Evolutionary conservation across 2,797 vertebrate genomes (phyloP).

Genomic region (Loriculus beryllinus): DNA sequence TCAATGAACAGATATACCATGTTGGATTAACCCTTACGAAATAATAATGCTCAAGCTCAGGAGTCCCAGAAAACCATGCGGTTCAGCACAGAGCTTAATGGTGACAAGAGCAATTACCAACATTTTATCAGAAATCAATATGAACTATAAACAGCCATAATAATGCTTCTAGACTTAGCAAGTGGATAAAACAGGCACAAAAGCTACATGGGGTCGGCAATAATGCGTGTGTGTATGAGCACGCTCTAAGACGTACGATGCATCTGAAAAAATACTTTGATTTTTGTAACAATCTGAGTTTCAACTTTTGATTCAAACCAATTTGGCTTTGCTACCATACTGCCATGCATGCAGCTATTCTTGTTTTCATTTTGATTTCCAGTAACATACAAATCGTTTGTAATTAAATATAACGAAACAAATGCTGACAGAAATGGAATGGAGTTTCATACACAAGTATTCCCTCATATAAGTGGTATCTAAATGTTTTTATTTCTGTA

Average conservation of each 20-base stretch:
- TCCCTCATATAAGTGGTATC: constrained; percentile 64
- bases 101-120: constrained; percentile 64
- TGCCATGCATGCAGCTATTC: constrained; percentile 1
- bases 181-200: not conserved
- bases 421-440: constrained; percentile 68
- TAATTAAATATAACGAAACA: constrained; percentile 66
- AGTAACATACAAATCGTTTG: constrained; percentile 61
- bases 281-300: constrained; percentile 12
- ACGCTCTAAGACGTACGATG: fast-evolving
- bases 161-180: not conserved
- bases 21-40: constrained; percentile 74
- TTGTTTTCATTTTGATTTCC: constrained; percentile 64
- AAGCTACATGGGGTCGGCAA: not conserved
- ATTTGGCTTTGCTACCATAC: constrained; percentile 13
- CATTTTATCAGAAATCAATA: constrained; percentile 60
- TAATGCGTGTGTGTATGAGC: fast-evolving
- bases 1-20: constrained; percentile 62
- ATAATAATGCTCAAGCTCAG: constrained; percentile 53
- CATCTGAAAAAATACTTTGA: not conserved
- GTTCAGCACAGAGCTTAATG: constrained; percentile 56
- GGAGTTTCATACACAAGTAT: constrained; percentile 60
- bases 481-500: constrained; percentile 70
- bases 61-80: constrained; percentile 45
- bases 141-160: not conserved
- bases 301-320: constrained; percentile 42